Conservation (phyloP, 2,888 invertebrate genomes). For the Chloroclystis v-ata region DNA sequence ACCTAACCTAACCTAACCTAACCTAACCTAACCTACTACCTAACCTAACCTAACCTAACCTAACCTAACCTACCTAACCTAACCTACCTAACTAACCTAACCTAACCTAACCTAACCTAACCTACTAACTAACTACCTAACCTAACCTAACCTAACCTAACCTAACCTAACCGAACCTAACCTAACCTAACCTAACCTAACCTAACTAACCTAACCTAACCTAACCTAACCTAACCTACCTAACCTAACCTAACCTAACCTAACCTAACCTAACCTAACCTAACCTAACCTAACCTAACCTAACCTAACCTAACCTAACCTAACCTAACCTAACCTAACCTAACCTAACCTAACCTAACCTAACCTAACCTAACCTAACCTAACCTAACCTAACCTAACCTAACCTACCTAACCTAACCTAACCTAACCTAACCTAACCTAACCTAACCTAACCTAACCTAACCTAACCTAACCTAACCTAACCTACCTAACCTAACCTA, state of each 20-base stretch:
- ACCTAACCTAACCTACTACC: conserved; percentile 5
- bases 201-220: conserved; percentile 1
- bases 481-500: conserved; percentile 4
- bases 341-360: conserved; percentile 7
- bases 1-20: conserved; percentile 5
- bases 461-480: conserved; percentile 9
- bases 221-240: conserved; percentile 4
- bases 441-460: conserved; percentile 3
- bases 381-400: conserved; percentile 9
- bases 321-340: conserved; percentile 7
- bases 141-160: conserved; percentile 4
- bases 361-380: conserved; percentile 6
- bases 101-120: conserved; percentile 7
- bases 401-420: conserved; percentile 9
- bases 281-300: conserved; percentile 3
- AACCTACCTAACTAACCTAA: no score
- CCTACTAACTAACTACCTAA: not conserved
- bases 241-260: conserved; percentile 7
- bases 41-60: conserved; percentile 5
- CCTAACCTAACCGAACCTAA: conserved; percentile 2
- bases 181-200: conserved; percentile 6
- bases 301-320: conserved; percentile 3
- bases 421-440: conserved; percentile 8
- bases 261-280: conserved; percentile 7
- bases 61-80: conserved; percentile 5